A percentile compares a stretch with the other conserved stretches of the same genome.
Evolutionary conservation across 2,888 invertebrate genomes (phyloP).

Genomic region (Ornithoptera alexandrae): DNA sequence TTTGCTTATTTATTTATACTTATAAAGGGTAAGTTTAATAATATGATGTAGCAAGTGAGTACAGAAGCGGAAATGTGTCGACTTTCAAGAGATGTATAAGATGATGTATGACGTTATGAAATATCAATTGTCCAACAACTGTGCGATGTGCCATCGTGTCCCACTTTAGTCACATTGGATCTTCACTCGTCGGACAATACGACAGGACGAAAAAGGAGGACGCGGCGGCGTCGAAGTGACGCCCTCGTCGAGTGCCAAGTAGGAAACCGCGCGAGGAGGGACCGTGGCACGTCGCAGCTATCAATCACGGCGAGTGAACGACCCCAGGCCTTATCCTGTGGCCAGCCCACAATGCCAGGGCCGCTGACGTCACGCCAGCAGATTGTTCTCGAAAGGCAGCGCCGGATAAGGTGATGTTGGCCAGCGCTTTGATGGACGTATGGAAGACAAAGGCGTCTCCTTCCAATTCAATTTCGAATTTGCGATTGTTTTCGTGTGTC

Average conservation of each 20-base stretch:
- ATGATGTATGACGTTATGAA: too few species aligned
- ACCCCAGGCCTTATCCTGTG: slow-evolving; percentile 52
- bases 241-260: slow-evolving; percentile 36
- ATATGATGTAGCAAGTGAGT: too few species aligned
- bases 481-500: slow-evolving; percentile 9
- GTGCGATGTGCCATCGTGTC: background rate
- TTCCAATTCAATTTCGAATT: slow-evolving; percentile 21
- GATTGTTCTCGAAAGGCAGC: slow-evolving; percentile 36
- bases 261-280: slow-evolving; percentile 34
- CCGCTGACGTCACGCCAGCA: slow-evolving; percentile 48
- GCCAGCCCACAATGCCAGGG: slow-evolving; percentile 32
- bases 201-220: slow-evolving; percentile 28
- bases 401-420: slow-evolving; percentile 38
- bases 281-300: slow-evolving; percentile 50
- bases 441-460: slow-evolving; percentile 38
- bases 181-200: slow-evolving; percentile 4
- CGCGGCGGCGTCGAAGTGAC: slow-evolving; percentile 27
- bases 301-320: slow-evolving; percentile 63
- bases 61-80: too few species aligned
- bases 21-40: too few species aligned
- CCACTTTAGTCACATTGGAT: slow-evolving; percentile 1
- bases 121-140: too few species aligned
- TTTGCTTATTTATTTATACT: too few species aligned
- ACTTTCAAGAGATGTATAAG: too few species aligned
- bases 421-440: slow-evolving; percentile 36